Evolutionary conservation across 2,888 invertebrate species (phyloP), one percentile per base, ranked within the genome.

Genomic region (Lasioglossum leucozonium): DNA sequence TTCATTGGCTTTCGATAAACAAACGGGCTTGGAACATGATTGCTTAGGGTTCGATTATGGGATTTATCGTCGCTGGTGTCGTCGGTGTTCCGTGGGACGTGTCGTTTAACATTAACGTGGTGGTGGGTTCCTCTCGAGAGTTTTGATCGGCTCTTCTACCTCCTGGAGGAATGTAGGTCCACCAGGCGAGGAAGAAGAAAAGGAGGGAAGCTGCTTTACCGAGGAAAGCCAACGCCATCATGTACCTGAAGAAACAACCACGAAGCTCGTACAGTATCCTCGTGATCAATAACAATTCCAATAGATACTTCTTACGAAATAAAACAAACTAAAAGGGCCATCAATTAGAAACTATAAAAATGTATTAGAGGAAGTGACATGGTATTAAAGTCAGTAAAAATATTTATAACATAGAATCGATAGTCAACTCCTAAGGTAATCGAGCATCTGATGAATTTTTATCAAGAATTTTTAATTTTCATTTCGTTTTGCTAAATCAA

Each of bases 121-220:
- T 87, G 4, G 91, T 77, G 0, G 92, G 88, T 34, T 93, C 91
- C 69, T 91, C 90, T 30, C 87, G 82, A 13, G 88, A 86, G 74
- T 89, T 90, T 4, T 89, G 83, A 10, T 85, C 90, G 18, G 87
- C 84, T 69, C 86, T 88, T 84, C 88, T 89, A 55, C 87, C 88
- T 30, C 89, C 89, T 0, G 97, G 97, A 34, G 97, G 96, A 77
- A 96, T 96, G 95, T 98, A 97, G 93, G 96, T 96, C 96, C 97
- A 96, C 97, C 97, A 97, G 76, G 98, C 97, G 62, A 97, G 95
- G 95, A 97, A 96, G 95, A 97, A 97, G 95, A 97, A 97, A 0
- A 97, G 92, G 0, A 97, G 95, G 0, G 98, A 97, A 77, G 97
- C 96, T 6, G 96, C 95, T 95, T 98, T 98, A 22, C 97, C 97